Evolutionary conservation across 2,113 vertebrate genomes (phyloP).

Genomic region (Saccopteryx leptura): DNA sequence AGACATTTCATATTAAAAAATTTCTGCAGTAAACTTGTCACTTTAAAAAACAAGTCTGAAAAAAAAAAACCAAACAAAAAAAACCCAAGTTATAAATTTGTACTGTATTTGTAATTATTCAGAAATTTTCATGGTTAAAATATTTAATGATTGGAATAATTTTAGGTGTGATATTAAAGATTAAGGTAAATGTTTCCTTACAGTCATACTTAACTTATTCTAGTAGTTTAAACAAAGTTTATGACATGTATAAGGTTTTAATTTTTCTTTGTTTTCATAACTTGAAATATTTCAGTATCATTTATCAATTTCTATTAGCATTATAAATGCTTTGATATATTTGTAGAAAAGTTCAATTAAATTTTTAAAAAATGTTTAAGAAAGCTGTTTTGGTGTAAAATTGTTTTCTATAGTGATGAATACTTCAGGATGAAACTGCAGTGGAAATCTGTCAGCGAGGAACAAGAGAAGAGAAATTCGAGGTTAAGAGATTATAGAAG

Average conservation of each 20-base stretch:
- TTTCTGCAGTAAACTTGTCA: slow-evolving; percentile 35
- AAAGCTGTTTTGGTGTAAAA: slow-evolving; percentile 62
- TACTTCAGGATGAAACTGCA: slow-evolving; percentile 99
- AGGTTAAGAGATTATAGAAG: slow-evolving; percentile 96
- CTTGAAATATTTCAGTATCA: not conserved
- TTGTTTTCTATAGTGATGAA: slow-evolving; percentile 92
- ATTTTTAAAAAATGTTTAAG: not conserved
- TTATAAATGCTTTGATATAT: slow-evolving; percentile 7
- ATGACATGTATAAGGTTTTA: slow-evolving; percentile 36
- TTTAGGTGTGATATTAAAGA: slow-evolving; percentile 52
- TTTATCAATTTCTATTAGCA: slow-evolving; percentile 7
- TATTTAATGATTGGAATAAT: slow-evolving; percentile 56
- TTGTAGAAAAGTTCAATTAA: slow-evolving; percentile 12
- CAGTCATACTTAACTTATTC: not conserved
- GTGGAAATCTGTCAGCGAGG: slow-evolving; percentile 98
- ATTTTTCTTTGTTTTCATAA: slow-evolving; percentile 60
- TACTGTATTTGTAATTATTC: slow-evolving; percentile 53
- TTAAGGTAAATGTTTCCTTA: slow-evolving; percentile 46
- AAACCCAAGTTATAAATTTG: not conserved
- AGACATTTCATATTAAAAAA: slow-evolving; percentile 35
- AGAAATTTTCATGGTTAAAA: slow-evolving; percentile 39
- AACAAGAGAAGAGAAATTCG: slow-evolving; percentile 97
- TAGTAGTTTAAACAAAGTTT: slow-evolving; percentile 21
- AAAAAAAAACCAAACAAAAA: no score
- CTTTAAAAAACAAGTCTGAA: not conserved